Percentiles rank a stretch among this genome's conserved stretches.
Evolutionary conservation across 2,797 vertebrate genomes (phyloP).

Genomic region (Dryobates pubescens): DNA sequence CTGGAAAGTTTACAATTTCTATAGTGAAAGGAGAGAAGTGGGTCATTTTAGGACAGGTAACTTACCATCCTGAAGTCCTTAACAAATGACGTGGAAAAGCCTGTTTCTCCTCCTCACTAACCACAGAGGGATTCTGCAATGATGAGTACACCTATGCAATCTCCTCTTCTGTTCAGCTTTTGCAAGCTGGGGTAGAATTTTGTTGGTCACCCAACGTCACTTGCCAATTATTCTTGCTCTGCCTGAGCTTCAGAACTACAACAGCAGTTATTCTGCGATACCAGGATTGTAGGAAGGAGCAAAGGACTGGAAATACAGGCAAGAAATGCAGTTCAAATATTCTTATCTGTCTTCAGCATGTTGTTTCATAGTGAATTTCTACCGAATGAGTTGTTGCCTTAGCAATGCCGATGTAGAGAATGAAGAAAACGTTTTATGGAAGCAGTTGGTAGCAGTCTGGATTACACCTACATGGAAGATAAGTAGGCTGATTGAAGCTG

Average conservation of each 20-base stretch:
- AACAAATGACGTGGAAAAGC: not conserved
- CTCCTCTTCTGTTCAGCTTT: not conserved
- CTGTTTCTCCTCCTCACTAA: not conserved
- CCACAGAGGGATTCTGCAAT: not conserved
- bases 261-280: not conserved
- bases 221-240: not conserved
- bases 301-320: not conserved
- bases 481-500: conserved; percentile 32
- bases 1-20: not conserved
- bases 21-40: not conserved
- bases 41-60: not conserved
- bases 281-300: not conserved
- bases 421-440: conserved; percentile 25
- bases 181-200: not conserved
- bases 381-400: conserved; percentile 4
- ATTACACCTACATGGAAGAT: conserved; percentile 18
- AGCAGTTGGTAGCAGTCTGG: conserved; percentile 30
- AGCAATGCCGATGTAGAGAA: conserved; percentile 13
- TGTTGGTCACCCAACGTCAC: not conserved
- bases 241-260: not conserved
- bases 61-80: not conserved
- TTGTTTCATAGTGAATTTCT: conserved; percentile 16
- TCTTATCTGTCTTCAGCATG: conserved; percentile 39
- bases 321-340: not conserved
- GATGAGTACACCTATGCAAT: not conserved